Evolutionary conservation across 2,113 vertebrate species (phyloP).

Genomic region (Pangasianodon hypophthalmus): DNA sequence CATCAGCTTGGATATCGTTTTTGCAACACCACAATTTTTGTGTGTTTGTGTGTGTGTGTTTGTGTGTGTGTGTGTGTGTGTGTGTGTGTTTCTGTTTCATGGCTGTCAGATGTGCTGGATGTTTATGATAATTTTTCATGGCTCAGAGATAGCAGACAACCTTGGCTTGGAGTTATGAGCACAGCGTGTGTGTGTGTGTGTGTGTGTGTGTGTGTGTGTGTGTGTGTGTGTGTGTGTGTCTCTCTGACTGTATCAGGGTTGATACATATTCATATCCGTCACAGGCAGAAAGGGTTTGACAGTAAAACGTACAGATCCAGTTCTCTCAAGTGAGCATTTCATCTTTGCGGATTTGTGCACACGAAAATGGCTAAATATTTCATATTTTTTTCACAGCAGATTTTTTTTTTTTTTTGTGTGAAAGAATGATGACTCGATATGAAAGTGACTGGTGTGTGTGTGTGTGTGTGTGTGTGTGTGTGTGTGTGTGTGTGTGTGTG

Average conservation of each 20-base stretch:
- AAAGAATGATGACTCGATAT: background rate
- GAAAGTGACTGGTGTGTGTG: background rate
- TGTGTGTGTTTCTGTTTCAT: slow-evolving; percentile 11
- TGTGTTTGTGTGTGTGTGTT: background rate
- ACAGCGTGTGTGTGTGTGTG: no score
- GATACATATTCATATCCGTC: slow-evolving; percentile 30
- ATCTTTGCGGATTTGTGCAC: background rate
- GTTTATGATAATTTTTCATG: slow-evolving; percentile 36
- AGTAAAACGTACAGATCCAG: background rate
- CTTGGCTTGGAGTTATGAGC: background rate
- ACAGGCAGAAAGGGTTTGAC: background rate
- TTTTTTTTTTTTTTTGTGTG: background rate
- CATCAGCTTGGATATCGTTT: slow-evolving; percentile 24
- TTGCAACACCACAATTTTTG: background rate
- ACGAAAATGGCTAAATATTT: background rate
- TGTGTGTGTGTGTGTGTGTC: background rate
- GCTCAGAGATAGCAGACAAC: slow-evolving; percentile 1
- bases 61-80: background rate
- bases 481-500: background rate
- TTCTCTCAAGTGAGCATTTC: background rate
- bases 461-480: background rate
- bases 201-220: background rate
- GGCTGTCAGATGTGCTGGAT: slow-evolving; percentile 26
- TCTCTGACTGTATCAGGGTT: background rate
- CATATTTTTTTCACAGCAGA: background rate